A percentile compares a stretch with the other conserved stretches of the same genome.
Conservation (phyloP, 30 jellyfish, hydroid and myxozoan genomes). For the Aurelia sp. region DNA sequence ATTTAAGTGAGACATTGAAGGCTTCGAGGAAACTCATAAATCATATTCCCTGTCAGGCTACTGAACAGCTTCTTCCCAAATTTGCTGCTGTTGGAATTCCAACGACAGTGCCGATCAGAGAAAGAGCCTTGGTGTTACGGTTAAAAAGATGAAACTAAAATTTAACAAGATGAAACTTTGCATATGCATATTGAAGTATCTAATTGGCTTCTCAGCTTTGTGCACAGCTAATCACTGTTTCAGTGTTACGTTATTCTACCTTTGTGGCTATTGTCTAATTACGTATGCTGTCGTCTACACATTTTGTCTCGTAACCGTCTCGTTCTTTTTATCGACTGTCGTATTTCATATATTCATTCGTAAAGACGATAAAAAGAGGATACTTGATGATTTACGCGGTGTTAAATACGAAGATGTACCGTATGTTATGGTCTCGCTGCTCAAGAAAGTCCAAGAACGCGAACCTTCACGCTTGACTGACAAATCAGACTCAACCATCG, state of each 20-base stretch:
- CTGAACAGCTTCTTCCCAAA: too few relatives aligned
- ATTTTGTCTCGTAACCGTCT: slow-evolving; percentile 21
- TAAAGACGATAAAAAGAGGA: slow-evolving; percentile 28
- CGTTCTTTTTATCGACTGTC: slow-evolving; percentile 45
- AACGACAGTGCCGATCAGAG: too few relatives aligned
- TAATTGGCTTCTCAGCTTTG: slow-evolving; percentile 15
- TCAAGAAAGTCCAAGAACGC: slow-evolving; percentile 39
- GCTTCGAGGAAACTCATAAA: too few relatives aligned
- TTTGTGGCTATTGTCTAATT: slow-evolving; percentile 58
- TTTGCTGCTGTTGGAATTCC: too few relatives aligned
- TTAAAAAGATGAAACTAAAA: slow-evolving; percentile 3
- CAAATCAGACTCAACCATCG: neutral
- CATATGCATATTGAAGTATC: slow-evolving; percentile 12
- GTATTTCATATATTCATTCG: slow-evolving; percentile 20
- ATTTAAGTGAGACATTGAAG: too few relatives aligned
- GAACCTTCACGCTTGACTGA: neutral
- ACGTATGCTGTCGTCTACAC: slow-evolving; percentile 44
- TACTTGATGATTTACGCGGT: slow-evolving; percentile 40
- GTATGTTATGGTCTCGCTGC: slow-evolving; percentile 46
- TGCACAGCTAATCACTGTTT: slow-evolving; percentile 51
- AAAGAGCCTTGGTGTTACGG: too few relatives aligned
- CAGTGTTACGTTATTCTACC: slow-evolving; percentile 40
- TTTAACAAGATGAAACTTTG: neutral
- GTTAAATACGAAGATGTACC: slow-evolving; percentile 55
- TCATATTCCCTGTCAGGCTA: too few relatives aligned